Evolutionary conservation across 2,888 invertebrate genomes (phyloP).

Genomic region (Mimas tiliae): DNA sequence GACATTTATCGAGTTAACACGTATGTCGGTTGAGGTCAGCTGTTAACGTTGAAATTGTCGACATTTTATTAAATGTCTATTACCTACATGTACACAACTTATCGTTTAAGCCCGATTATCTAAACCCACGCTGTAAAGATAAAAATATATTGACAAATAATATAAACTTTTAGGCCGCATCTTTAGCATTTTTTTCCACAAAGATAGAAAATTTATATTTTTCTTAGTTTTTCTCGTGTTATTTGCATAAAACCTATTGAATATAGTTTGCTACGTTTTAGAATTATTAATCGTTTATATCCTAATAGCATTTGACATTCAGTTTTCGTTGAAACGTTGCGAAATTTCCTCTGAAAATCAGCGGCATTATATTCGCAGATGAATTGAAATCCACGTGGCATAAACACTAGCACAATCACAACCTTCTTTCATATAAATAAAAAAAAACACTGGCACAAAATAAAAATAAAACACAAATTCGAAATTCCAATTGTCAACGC

Average conservation of each 20-base stretch:
- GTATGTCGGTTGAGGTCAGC: constrained; percentile 48
- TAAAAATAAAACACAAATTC: constrained; percentile 52
- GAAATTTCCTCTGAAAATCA: constrained; percentile 4
- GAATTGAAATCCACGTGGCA: not conserved
- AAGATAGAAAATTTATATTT: not conserved
- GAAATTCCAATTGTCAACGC: constrained; percentile 53
- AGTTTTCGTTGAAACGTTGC: not conserved
- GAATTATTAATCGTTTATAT: not conserved
- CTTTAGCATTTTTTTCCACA: not conserved
- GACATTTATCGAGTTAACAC: constrained; percentile 16
- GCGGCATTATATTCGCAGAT: not conserved
- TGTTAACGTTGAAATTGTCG: constrained; percentile 25
- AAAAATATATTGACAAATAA: constrained; percentile 34
- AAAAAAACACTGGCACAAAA: constrained; percentile 60
- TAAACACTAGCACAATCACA: constrained; percentile 26
- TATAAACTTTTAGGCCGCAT: constrained; percentile 28
- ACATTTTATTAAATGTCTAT: not conserved
- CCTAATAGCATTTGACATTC: not conserved
- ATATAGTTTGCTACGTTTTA: not conserved
- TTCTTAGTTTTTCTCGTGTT: not conserved
- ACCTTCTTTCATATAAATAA: constrained; percentile 47
- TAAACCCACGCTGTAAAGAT: constrained; percentile 38
- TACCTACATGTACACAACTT: constrained; percentile 25
- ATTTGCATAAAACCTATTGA: not conserved
- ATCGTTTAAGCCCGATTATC: constrained; percentile 50